These are phyloP conservation scores for Agriotes lineatus DNA, from an alignment of 2,888 invertebrate genomes.

Conservation along the genomic window DNA sequence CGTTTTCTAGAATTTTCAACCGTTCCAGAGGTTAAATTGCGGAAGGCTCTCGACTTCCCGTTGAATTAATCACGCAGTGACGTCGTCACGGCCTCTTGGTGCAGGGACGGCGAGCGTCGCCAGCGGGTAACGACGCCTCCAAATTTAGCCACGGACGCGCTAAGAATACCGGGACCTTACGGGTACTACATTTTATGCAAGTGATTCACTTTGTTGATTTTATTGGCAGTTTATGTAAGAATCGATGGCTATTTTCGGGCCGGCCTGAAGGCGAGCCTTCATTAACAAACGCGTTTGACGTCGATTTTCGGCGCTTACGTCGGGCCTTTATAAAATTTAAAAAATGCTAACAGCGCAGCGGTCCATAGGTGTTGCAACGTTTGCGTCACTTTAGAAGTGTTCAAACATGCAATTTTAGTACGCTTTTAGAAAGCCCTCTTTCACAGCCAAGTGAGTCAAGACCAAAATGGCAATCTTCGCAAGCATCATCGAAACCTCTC, in stretches of 20 bases:
- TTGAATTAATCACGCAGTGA: constrained; percentile 3
- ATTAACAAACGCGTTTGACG: too few relatives aligned
- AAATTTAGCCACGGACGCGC: constrained; percentile 61
- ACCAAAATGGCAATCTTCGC: too few relatives aligned
- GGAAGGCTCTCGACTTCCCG: background rate
- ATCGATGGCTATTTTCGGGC: constrained; percentile 19
- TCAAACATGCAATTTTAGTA: too few relatives aligned
- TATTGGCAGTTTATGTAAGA: constrained; percentile 30
- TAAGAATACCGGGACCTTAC: constrained; percentile 42
- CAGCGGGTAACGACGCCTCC: constrained; percentile 58
- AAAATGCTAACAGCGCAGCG: too few relatives aligned
- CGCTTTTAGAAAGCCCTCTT: too few relatives aligned
- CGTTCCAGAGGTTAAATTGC: background rate
- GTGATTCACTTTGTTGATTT: constrained; percentile 43
- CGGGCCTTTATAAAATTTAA: too few relatives aligned
- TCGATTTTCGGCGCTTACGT: too few relatives aligned
- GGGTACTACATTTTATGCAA: constrained; percentile 43
- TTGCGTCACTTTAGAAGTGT: too few relatives aligned
- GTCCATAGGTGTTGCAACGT: too few relatives aligned
- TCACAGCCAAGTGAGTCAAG: too few relatives aligned
- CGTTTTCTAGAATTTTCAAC: too few relatives aligned
- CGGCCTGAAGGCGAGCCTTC: background rate
- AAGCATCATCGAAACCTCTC: too few relatives aligned
- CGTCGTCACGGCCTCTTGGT: constrained; percentile 22
- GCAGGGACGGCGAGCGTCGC: constrained; percentile 47